These are phyloP conservation scores for Hylaea fasciaria DNA, from an alignment of 2,888 invertebrate species.

Conservation along the genomic window DNA sequence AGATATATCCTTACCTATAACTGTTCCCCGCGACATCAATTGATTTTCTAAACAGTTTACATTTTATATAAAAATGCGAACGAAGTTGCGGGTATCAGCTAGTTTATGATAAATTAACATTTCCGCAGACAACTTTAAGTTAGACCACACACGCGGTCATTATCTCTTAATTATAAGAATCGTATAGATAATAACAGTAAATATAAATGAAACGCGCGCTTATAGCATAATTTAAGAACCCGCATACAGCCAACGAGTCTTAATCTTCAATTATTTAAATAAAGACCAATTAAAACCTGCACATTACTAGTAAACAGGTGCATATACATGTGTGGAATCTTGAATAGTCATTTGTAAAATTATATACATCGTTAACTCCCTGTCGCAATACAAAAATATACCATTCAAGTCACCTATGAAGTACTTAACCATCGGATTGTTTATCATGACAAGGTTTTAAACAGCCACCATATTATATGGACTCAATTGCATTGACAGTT, in stretches of 20 bases:
- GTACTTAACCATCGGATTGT: neutral
- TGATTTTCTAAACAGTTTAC: no score
- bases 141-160: neutral
- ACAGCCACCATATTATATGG: neutral
- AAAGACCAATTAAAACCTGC: slow-evolving; percentile 23
- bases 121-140: neutral
- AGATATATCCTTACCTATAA: no score
- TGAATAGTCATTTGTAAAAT: neutral
- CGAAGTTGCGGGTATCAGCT: no score
- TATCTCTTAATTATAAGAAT: neutral
- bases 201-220: slow-evolving; percentile 13
- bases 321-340: slow-evolving; percentile 9
- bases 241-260: slow-evolving; percentile 2
- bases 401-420: neutral
- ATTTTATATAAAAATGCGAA: no score
- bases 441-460: neutral
- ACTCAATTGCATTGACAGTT: slow-evolving; percentile 11
- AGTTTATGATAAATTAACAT: neutral
- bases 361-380: neutral
- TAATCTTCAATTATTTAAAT: slow-evolving; percentile 23
- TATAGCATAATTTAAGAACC: slow-evolving; percentile 12
- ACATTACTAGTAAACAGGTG: slow-evolving; percentile 22
- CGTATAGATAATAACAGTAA: slow-evolving; percentile 7
- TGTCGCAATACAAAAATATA: slow-evolving; percentile 5
- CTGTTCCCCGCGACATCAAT: no score